Conservation (phyloP, 2,888 invertebrate genomes). For the Xestia c-nigrum region DNA sequence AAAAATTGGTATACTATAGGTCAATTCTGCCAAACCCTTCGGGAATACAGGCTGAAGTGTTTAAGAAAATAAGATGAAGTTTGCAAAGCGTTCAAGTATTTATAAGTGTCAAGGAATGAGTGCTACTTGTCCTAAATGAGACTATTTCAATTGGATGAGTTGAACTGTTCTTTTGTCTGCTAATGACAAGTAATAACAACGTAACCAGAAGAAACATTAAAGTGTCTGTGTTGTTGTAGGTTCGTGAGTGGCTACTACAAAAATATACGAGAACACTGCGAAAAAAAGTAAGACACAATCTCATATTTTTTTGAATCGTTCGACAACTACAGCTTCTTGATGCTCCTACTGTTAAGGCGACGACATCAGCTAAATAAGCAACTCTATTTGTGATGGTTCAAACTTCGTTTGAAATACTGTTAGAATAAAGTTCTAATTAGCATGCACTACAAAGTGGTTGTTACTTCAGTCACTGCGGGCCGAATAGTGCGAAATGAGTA, state of each 20-base stretch:
- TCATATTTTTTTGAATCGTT: background rate
- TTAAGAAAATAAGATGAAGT: background rate
- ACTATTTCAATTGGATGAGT: background rate
- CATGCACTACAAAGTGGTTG: too few species aligned
- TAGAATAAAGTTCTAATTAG: too few species aligned
- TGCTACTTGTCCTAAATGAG: constrained; percentile 1
- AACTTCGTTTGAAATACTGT: too few species aligned
- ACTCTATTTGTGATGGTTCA: too few species aligned
- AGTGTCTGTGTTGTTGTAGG: background rate
- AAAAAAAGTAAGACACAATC: background rate
- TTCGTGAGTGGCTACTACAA: background rate
- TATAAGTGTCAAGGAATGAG: background rate
- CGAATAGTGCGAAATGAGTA: too few species aligned
- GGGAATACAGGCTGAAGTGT: background rate
- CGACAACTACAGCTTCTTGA: too few species aligned
- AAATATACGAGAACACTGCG: background rate
- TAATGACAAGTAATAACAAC: background rate
- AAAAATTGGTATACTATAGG: background rate
- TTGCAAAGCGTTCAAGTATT: background rate
- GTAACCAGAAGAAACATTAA: background rate
- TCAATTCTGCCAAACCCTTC: background rate
- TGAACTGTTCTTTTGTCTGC: background rate
- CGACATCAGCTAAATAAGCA: too few species aligned
- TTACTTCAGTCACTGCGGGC: too few species aligned
- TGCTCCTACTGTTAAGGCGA: background rate